phyloP scores from a whole-genome alignment of 2,797 vertebrate genomes.

The Eleutherodactylus coqui region DNA sequence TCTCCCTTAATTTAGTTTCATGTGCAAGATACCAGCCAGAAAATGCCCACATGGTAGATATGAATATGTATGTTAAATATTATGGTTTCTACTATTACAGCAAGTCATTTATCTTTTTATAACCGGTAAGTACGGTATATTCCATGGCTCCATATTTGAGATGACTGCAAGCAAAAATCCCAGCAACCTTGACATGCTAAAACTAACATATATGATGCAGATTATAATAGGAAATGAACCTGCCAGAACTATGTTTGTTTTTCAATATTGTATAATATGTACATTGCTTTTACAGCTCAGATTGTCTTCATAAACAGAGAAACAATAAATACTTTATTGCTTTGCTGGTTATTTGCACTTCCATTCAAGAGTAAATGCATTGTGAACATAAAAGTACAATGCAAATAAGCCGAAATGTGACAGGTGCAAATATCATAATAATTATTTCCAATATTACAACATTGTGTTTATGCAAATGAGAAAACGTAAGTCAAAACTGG shows the following conservation, averaged over 20 bases:
- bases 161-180: slow-evolving; percentile 24
- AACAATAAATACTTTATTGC: slow-evolving; percentile 8
- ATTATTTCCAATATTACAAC: slow-evolving; percentile 28
- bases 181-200: slow-evolving; percentile 22
- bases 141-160: background rate
- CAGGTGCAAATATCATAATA: slow-evolving; percentile 29
- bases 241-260: background rate
- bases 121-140: background rate
- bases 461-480: slow-evolving; percentile 24
- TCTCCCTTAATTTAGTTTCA: background rate
- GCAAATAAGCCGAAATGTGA: slow-evolving; percentile 14
- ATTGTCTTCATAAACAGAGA: slow-evolving; percentile 13
- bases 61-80: background rate
- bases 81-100: background rate
- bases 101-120: background rate
- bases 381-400: slow-evolving; percentile 21
- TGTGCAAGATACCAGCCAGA: background rate
- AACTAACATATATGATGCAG: background rate
- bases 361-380: background rate
- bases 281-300: background rate
- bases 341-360: background rate
- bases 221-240: background rate
- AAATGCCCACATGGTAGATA: background rate
- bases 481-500: background rate
- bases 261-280: slow-evolving; percentile 13